Conservation (phyloP, 2,113 vertebrate species). For the Sminthopsis crassicaudata region DNA sequence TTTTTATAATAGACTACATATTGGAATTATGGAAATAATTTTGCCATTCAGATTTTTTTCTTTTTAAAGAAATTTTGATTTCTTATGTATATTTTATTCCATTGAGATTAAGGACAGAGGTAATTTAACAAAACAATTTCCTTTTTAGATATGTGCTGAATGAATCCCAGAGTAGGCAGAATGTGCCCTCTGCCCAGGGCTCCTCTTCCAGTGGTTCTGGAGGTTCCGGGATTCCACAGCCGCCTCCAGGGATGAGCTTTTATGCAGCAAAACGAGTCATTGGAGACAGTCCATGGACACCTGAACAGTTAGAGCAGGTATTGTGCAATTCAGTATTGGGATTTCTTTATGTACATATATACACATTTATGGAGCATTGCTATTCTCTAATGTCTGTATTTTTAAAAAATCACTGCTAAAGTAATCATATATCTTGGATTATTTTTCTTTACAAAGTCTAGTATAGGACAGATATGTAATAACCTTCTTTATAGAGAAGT, state of each 20-base stretch:
- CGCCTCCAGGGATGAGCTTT: conserved; percentile 97
- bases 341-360: not conserved
- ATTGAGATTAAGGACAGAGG: not conserved
- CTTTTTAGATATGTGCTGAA: conserved; percentile 93
- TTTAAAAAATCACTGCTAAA: not conserved
- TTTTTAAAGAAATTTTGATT: conserved; percentile 44
- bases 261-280: conserved; percentile 97
- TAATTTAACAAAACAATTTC: conserved; percentile 5
- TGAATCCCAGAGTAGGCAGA: conserved; percentile 93
- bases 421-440: not conserved
- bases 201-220: conserved; percentile 82
- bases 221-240: conserved; percentile 92
- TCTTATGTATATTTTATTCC: conserved; percentile 32
- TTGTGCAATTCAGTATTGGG: not conserved
- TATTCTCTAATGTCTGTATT: not conserved
- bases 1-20: not conserved
- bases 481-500: not conserved
- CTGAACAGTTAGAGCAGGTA: conserved; percentile 98
- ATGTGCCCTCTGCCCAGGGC: conserved; percentile 88
- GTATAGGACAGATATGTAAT: not conserved
- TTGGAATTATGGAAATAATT: not conserved
- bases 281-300: conserved; percentile 96
- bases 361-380: not conserved
- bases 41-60: conserved; percentile 31
- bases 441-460: not conserved